Conservation (phyloP, 2,113 vertebrate genomes). For the Ornithorhynchus anatinus region DNA sequence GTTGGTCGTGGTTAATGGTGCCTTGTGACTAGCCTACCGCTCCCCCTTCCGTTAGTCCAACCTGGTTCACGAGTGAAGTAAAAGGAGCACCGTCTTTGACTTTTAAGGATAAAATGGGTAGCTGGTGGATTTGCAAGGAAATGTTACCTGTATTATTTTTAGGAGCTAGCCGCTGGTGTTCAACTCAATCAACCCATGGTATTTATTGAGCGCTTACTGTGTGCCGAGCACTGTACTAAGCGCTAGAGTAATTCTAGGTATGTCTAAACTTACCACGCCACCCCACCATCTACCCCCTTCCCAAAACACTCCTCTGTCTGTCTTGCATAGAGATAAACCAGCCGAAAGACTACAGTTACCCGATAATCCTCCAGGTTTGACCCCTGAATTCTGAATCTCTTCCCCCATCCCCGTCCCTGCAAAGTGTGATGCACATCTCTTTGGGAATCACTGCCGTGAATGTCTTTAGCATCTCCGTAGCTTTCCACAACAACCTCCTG, state of each 20-base stretch:
- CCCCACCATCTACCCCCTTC: conserved; percentile 65
- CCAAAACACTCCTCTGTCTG: conserved; percentile 75
- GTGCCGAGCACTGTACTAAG: too few relatives aligned
- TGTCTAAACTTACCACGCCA: conserved; percentile 59
- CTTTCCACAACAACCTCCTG: conserved; percentile 81
- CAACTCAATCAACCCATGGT: too few relatives aligned
- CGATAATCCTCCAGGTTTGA: conserved; percentile 80
- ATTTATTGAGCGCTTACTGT: too few relatives aligned
- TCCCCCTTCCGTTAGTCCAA: background rate
- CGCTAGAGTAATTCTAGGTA: conserved; percentile 44
- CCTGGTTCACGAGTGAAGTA: background rate
- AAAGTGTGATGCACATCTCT: conserved; percentile 77
- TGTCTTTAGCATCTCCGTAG: conserved; percentile 80
- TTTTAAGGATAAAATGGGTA: background rate
- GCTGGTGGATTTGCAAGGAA: background rate
- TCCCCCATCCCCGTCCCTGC: too few relatives aligned
- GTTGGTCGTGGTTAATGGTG: too few relatives aligned
- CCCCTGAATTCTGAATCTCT: conserved; percentile 72
- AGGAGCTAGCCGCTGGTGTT: too few relatives aligned
- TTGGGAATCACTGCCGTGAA: conserved; percentile 77
- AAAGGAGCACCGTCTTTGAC: background rate
- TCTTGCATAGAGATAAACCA: conserved; percentile 80
- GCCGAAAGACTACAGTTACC: conserved; percentile 76
- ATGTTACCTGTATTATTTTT: background rate
- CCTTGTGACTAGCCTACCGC: too few relatives aligned